Conservation (phyloP, 2,888 invertebrate species). For the Luperina nickerlii region DNA sequence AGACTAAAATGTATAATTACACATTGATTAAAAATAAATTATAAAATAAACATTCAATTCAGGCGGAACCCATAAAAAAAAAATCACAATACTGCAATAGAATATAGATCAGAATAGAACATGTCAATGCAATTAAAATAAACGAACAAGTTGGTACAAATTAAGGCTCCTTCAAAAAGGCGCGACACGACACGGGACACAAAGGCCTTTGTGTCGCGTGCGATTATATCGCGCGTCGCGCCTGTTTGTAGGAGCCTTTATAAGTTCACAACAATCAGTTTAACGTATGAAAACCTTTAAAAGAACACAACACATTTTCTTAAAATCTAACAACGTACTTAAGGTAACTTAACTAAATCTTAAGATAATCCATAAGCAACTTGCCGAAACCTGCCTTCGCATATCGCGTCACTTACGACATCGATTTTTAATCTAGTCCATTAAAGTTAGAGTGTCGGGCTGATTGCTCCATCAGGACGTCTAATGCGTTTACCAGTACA, state of each 20-base stretch:
- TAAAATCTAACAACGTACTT: not conserved
- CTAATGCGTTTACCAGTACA: slow-evolving; percentile 81
- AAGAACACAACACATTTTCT: not conserved
- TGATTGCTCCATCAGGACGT: slow-evolving; percentile 81
- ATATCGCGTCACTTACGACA: slow-evolving; percentile 66
- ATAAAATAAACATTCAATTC: no score
- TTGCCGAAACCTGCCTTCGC: slow-evolving; percentile 42
- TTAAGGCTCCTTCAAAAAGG: no score
- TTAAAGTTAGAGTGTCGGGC: slow-evolving; percentile 81
- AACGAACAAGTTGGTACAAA: no score
- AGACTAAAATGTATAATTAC: not conserved
- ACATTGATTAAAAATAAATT: not conserved
- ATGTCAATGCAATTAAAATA: no score
- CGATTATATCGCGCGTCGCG: no score
- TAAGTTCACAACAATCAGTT: not conserved
- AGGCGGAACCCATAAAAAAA: no score
- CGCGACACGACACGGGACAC: no score
- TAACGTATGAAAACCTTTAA: no score
- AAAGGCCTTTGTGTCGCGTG: no score
- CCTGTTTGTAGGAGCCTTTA: no score
- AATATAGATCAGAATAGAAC: no score
- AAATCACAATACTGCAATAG: no score
- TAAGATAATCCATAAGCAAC: slow-evolving; percentile 25
- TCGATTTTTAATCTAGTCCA: slow-evolving; percentile 82
- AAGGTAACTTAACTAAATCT: not conserved